Evolutionary conservation across 2,888 invertebrate genomes (phyloP).

Genomic region (Apodemia mormo): DNA sequence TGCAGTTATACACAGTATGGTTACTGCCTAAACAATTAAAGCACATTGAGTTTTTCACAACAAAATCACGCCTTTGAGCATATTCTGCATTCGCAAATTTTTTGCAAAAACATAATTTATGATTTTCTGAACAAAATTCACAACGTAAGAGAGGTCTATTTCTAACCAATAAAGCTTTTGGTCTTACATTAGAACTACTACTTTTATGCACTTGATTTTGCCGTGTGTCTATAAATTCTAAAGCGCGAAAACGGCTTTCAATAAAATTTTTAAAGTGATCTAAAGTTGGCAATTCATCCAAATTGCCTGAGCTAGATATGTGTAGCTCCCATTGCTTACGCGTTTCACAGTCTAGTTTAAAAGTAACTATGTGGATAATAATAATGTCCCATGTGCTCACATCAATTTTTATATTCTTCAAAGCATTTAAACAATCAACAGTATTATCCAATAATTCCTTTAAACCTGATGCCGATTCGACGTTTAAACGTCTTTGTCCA

Average conservation of each 20-base stretch:
- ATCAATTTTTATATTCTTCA: no score
- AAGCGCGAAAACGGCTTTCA: slow-evolving; percentile 32
- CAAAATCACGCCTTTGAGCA: neutral
- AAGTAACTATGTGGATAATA: slow-evolving; percentile 30
- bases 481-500: slow-evolving; percentile 31
- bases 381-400: slow-evolving; percentile 36
- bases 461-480: slow-evolving; percentile 31
- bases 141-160: no score
- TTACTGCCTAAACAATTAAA: neutral
- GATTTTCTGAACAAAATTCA: neutral
- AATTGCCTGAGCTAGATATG: neutral
- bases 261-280: slow-evolving; percentile 27
- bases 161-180: no score
- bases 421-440: slow-evolving; percentile 34
- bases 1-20: neutral
- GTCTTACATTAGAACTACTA: no score
- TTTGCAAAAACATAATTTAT: neutral
- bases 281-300: slow-evolving; percentile 25
- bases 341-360: slow-evolving; percentile 35
- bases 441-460: slow-evolving; percentile 41
- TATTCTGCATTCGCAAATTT: neutral
- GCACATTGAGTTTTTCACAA: neutral
- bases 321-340: slow-evolving; percentile 36
- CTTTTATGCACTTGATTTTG: no score
- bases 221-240: slow-evolving; percentile 29